Base-by-base conservation (phyloP, 2,888 invertebrate species). In the Mallateleia sp. region DNA sequence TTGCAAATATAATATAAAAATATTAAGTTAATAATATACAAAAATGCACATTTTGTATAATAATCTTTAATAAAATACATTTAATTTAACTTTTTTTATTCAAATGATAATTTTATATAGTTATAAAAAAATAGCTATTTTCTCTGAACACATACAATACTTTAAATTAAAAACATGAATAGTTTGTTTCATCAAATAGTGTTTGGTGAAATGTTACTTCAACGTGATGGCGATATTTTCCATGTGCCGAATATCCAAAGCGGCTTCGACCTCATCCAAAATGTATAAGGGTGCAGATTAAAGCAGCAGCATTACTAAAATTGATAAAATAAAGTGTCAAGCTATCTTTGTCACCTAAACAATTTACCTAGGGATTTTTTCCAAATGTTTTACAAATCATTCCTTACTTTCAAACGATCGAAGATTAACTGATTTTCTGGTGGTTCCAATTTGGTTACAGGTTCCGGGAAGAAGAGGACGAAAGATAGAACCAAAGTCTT, bases 211-310 rank as follows among this genome's bases (percentile, higher is more conserved):
- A 95, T 99, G 98, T 15, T 96, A 96, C 93, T 97, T 97, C 62
- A 99, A 96, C 99, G 99, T 99, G 91, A 97, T 97, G 4, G 99
- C 99, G 93, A 99, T 99, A 95, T 99, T 99, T 96, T 99, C 99
- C 14, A 99, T 99, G 95, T 99, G 99, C 7, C 98, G 98, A 89
- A 99, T 97, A 96, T 99, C 99, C 28, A 99, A 96, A 9, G 99
- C 99, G 0, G 99, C 99, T 95, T 99, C 99, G 67, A 99, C 99
- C 96, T 99, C 99, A 95, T 99, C 99, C 92, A 99, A 96, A 95
- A 99, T 99, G 95, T 99, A 99, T 18, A 99, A 96, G 8, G 99
- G 99, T 28, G 99, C 99, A 4, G 99, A 99, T 94, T 99, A 99
- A 96, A 99, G 99, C 92, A 98, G 96, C 93, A 99, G 95, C 98